Percentiles rank a stretch among this genome's conserved stretches.
phyloP scores from a whole-genome alignment of 2,113 vertebrate species.

The Sturnus vulgaris region DNA sequence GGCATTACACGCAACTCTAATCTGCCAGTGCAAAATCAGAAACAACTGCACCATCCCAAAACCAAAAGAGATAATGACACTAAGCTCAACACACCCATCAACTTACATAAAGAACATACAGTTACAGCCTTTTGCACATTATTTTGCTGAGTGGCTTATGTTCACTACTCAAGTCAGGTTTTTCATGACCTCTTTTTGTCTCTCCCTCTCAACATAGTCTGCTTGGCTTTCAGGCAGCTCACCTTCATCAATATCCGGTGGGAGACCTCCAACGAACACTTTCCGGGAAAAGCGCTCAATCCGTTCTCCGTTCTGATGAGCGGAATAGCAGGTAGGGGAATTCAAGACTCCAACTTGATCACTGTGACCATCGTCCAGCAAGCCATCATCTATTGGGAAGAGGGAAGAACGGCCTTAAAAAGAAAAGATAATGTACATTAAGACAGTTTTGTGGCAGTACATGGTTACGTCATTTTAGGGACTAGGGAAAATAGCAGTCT shows the following conservation, averaged over 20 bases:
- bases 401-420: conserved; percentile 91
- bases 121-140: background rate
- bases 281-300: conserved; percentile 97
- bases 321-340: conserved; percentile 87
- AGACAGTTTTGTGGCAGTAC: background rate
- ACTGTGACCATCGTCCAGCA: conserved; percentile 90
- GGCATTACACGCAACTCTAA: background rate
- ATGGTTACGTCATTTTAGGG: background rate
- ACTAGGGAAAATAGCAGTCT: background rate
- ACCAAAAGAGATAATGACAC: background rate
- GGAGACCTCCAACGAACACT: conserved; percentile 95
- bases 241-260: conserved; percentile 98
- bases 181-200: background rate
- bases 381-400: conserved; percentile 93
- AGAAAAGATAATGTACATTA: conserved; percentile 22
- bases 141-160: background rate
- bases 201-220: background rate
- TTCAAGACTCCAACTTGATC: conserved; percentile 91
- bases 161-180: background rate
- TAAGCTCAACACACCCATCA: background rate
- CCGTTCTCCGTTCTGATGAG: conserved; percentile 92
- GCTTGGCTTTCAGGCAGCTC: background rate
- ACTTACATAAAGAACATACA: background rate
- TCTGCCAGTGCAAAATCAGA: background rate
- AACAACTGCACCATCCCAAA: background rate